Conservation (phyloP, 1,140 invertebrate species). For the Drosophila ananassae region DNA sequence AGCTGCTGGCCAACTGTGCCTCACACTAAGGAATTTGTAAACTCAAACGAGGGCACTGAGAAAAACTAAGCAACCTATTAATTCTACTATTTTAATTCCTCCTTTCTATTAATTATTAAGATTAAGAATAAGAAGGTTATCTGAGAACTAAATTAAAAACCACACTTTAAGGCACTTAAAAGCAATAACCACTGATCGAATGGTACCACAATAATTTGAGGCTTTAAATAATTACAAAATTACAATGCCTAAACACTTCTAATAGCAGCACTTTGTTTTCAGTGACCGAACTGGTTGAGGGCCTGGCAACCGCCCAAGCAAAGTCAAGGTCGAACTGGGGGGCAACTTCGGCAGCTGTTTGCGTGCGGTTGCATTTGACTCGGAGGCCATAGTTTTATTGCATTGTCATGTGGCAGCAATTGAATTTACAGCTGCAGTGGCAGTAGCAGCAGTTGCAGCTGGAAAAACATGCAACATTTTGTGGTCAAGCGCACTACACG, state of each 20-base stretch:
- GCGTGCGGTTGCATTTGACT: conserved; percentile 66
- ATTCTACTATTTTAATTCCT: neutral
- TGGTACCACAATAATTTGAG: neutral
- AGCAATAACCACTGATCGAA: neutral
- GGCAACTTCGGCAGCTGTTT: conserved; percentile 58
- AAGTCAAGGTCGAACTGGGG: conserved; percentile 65
- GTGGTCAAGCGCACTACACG: conserved; percentile 65
- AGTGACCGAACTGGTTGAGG: conserved; percentile 2
- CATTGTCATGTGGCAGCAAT: conserved; percentile 75
- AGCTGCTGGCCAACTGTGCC: conserved; percentile 11
- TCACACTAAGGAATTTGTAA: neutral
- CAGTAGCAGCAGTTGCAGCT: conserved; percentile 10
- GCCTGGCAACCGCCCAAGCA: conserved; percentile 43
- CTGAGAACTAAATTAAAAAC: too few relatives aligned
- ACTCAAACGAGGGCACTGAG: neutral
- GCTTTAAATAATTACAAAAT: neutral
- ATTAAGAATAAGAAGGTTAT: too few relatives aligned
- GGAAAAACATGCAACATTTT: conserved; percentile 72
- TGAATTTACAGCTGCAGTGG: conserved; percentile 63
- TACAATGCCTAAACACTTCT: neutral
- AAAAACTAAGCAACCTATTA: neutral
- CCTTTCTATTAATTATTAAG: too few relatives aligned
- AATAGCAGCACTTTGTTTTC: neutral
- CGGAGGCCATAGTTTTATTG: conserved; percentile 66
- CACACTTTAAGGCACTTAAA: neutral